phyloP scores from a whole-genome alignment of 2,797 vertebrate species.

The Sebastes steindachneri region DNA sequence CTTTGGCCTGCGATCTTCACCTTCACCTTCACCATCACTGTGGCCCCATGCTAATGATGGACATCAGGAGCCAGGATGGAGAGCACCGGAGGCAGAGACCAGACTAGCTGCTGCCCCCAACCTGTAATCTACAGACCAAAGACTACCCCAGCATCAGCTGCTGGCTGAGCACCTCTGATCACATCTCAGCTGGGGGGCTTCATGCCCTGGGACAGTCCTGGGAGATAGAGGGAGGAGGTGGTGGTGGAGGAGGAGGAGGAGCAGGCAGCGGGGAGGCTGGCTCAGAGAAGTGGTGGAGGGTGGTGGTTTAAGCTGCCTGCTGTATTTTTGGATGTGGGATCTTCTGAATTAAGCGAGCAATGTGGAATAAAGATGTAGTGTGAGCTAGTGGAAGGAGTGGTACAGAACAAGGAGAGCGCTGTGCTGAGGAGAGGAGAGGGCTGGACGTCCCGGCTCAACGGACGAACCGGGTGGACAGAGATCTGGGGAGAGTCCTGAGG shows the following conservation, averaged over 20 bases:
- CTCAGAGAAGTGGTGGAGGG: conserved; percentile 61
- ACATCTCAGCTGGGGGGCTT: conserved; percentile 46
- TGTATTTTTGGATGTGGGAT: conserved; percentile 84
- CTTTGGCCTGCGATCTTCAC: conserved; percentile 13
- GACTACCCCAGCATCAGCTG: conserved; percentile 49
- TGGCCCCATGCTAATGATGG: neutral
- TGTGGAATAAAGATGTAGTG: conserved; percentile 88
- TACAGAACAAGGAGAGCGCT: conserved; percentile 84
- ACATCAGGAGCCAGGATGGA: conserved; percentile 44
- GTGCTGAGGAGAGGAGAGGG: conserved; percentile 77
- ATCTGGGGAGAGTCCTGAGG: conserved; percentile 38
- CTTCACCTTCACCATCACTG: neutral
- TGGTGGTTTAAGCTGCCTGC: conserved; percentile 57
- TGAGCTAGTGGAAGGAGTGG: conserved; percentile 72
- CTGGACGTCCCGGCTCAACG: conserved; percentile 65
- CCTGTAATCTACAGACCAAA: conserved; percentile 26
- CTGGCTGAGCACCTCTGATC: conserved; percentile 53
- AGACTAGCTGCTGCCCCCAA: conserved; percentile 9
- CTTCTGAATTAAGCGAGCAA: conserved; percentile 80
- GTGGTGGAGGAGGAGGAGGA: conserved; percentile 32
- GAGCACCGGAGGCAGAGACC: conserved; percentile 2
- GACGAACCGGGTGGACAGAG: conserved; percentile 44
- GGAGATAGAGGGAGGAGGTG: conserved; percentile 49
- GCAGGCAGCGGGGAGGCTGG: conserved; percentile 50
- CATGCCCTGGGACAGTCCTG: conserved; percentile 70